These are phyloP conservation scores for Spheniscus humboldti DNA, from an alignment of 2,797 vertebrate species.

Conservation along the genomic window DNA sequence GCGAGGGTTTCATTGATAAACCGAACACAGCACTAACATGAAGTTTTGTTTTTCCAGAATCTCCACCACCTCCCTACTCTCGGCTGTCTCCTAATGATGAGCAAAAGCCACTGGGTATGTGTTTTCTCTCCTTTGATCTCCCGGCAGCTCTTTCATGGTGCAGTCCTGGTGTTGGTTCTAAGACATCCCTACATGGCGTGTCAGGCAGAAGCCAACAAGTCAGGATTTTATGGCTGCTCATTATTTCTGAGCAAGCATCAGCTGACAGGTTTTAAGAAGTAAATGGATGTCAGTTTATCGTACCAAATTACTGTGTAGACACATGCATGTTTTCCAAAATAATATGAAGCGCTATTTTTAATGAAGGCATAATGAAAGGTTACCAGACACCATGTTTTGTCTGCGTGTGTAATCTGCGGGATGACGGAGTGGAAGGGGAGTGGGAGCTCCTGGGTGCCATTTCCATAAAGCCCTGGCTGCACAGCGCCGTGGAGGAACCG, in stretches of 20 bases:
- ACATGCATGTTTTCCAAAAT: constrained; percentile 37
- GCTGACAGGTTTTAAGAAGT: background rate
- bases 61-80: constrained; percentile 95
- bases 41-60: constrained; percentile 86
- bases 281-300: background rate
- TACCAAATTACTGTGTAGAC: background rate
- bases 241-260: constrained; percentile 54
- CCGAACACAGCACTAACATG: background rate
- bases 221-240: background rate
- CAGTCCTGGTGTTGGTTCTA: background rate
- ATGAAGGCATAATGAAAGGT: constrained; percentile 49
- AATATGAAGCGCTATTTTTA: constrained; percentile 21
- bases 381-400: background rate
- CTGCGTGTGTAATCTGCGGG: background rate
- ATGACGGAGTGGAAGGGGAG: background rate
- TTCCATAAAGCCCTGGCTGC: background rate
- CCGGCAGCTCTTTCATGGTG: background rate
- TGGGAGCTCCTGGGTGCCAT: constrained; percentile 11
- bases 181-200: background rate
- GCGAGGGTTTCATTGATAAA: background rate
- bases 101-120: constrained; percentile 40
- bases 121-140: background rate
- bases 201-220: background rate
- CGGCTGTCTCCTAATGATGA: constrained; percentile 46
- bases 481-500: background rate